These are phyloP conservation scores for Spheniscus humboldti DNA, from an alignment of 2,797 vertebrate genomes.

Conservation along the genomic window DNA sequence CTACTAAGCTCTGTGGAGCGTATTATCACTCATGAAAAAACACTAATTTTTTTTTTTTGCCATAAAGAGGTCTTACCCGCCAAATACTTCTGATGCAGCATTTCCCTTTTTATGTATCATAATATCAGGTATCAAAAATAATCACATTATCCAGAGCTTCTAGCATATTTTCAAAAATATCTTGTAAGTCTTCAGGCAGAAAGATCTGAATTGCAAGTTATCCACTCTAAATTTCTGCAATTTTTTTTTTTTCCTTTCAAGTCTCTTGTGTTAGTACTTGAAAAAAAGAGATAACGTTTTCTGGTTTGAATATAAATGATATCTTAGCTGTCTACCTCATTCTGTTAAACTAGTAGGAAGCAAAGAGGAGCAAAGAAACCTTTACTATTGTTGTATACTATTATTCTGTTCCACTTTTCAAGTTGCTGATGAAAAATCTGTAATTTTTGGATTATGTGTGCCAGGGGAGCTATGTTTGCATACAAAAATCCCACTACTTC, in stretches of 20 bases:
- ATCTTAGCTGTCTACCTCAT: background rate
- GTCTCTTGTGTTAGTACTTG: background rate
- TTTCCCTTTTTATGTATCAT: background rate
- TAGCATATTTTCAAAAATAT: background rate
- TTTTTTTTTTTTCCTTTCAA: background rate
- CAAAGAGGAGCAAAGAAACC: background rate
- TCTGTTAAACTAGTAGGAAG: background rate
- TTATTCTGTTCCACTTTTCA: background rate
- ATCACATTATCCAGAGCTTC: background rate
- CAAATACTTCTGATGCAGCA: background rate
- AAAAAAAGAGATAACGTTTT: background rate
- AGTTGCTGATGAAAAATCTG: background rate
- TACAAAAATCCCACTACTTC: background rate
- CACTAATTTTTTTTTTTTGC: background rate
- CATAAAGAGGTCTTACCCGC: background rate
- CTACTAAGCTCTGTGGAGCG: background rate
- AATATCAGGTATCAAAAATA: background rate
- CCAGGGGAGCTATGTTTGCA: background rate
- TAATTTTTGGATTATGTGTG: background rate
- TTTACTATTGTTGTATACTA: background rate
- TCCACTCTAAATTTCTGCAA: background rate
- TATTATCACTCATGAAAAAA: background rate
- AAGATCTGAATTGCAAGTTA: background rate
- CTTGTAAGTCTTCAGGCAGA: background rate
- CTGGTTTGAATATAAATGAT: background rate